Base-by-base conservation (phyloP, 2,113 vertebrate species). In the Stegastes partitus region DNA sequence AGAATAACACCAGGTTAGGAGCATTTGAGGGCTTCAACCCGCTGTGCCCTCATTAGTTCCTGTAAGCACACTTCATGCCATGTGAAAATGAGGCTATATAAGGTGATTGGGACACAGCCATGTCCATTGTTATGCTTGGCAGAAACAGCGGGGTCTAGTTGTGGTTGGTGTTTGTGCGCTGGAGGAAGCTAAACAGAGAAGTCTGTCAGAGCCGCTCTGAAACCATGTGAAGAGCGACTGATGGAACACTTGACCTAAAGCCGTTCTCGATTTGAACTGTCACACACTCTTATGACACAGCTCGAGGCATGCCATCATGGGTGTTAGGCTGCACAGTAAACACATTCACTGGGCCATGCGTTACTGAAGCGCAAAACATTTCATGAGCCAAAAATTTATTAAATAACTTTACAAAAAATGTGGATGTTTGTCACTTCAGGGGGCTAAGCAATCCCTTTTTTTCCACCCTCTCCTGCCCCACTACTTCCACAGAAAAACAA, bases 51-150 rank as follows among this genome's bases (percentile, higher is more conserved):
- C n/a, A 45, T 78, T 47, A 67, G 82, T 53, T 71, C 62, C 65
- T 39, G 72, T 66, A 71, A 70, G 70, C 86, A 63, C 55, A 65
- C 51, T 79, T 58, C 50, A 70, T 71, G 74, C 70, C 75, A 86
- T 77, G 78, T 76, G 72, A 66, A 78, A 74, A 81, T 31, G 73
- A 87, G 89, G 54, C 84, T 92, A 92, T 90, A 91, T 91, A 91
- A 90, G 90, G 87, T 80, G 81, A 87, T 84, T 85, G 84, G 86
- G 87, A 85, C 74, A 86, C 81, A 84, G 89, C 90, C 89, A 87
- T 72, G n/a, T 51, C 80, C 82, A 84, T 89, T 88, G 92, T 89
- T 93, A 88, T 86, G 82, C 87, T 93, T 89, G 86, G 83, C 87
- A 92, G 73, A 73, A 67, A 71, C 65, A 66, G 73, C 39, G 34